phyloP scores from a whole-genome alignment of 2,888 invertebrate genomes.

The Ramazzottius varieornatus region DNA sequence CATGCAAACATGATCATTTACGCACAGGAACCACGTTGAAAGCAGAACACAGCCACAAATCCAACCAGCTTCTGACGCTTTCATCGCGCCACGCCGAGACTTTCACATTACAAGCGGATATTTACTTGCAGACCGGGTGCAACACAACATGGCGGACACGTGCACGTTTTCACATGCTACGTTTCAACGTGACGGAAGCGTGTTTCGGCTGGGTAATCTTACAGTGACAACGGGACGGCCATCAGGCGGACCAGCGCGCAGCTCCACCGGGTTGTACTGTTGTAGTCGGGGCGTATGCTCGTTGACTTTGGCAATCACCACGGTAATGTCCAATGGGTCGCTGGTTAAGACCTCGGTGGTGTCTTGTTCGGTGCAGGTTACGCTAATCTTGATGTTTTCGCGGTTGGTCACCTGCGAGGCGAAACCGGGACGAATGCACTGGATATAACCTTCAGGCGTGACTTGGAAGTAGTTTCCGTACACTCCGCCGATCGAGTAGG shows the following conservation, averaged over 20 bases:
- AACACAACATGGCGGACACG: too few relatives aligned
- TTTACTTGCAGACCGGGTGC: too few relatives aligned
- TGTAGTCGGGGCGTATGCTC: not conserved
- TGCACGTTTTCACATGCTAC: too few relatives aligned
- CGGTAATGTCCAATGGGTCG: not conserved
- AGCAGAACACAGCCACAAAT: too few relatives aligned
- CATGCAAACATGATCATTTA: too few relatives aligned
- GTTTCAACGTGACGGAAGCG: too few relatives aligned
- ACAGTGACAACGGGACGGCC: not conserved
- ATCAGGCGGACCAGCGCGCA: not conserved
- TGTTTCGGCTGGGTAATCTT: too few relatives aligned
- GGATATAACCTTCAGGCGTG: not conserved
- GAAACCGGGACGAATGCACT: not conserved
- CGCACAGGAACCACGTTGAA: too few relatives aligned
- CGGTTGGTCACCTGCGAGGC: not conserved
- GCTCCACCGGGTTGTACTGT: not conserved
- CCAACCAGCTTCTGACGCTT: too few relatives aligned
- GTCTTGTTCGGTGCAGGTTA: not conserved
- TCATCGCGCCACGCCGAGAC: too few relatives aligned
- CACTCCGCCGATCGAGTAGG: not conserved
- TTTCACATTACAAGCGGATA: too few relatives aligned
- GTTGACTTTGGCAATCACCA: not conserved
- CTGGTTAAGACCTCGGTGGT: not conserved
- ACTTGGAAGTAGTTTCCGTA: conserved; percentile 1
- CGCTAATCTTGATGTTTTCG: not conserved